These are phyloP conservation scores for Drosophila cardini DNA, from an alignment of 1,140 invertebrate species.

Conservation along the genomic window DNA sequence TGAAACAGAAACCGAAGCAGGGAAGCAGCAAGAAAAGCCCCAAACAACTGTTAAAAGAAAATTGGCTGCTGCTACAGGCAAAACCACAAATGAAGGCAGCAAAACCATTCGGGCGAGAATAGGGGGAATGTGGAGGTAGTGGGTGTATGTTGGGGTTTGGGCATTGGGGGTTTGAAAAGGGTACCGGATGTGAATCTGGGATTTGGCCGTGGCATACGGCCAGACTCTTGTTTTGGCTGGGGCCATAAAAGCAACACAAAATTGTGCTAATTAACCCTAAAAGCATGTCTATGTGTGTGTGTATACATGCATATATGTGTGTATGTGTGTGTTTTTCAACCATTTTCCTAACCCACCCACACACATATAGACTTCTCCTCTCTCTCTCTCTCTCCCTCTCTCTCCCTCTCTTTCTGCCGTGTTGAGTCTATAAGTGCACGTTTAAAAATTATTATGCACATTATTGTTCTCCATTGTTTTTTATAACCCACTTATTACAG, in stretches of 20 bases:
- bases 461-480: constrained; percentile 80
- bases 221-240: constrained; percentile 75
- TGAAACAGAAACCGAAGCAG: background rate
- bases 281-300: constrained; percentile 63
- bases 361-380: background rate
- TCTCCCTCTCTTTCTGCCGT: background rate
- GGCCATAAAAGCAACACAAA: constrained; percentile 80
- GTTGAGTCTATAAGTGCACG: constrained; percentile 42
- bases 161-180: constrained; percentile 5
- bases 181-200: constrained; percentile 59
- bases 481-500: constrained; percentile 77
- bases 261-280: constrained; percentile 83
- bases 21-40: constrained; percentile 16
- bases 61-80: constrained; percentile 69
- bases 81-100: constrained; percentile 72
- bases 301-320: too few relatives aligned
- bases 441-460: constrained; percentile 82
- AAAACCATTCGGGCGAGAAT: too few relatives aligned
- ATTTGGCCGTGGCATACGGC: constrained; percentile 70
- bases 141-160: too few relatives aligned
- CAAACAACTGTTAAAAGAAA: constrained; percentile 82
- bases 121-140: too few relatives aligned
- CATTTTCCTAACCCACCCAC: background rate
- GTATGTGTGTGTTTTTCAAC: constrained; percentile 39
- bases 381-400: constrained; percentile 1